Evolutionary conservation across 2,888 invertebrate species (phyloP).

Genomic region (Metellina segmentata): DNA sequence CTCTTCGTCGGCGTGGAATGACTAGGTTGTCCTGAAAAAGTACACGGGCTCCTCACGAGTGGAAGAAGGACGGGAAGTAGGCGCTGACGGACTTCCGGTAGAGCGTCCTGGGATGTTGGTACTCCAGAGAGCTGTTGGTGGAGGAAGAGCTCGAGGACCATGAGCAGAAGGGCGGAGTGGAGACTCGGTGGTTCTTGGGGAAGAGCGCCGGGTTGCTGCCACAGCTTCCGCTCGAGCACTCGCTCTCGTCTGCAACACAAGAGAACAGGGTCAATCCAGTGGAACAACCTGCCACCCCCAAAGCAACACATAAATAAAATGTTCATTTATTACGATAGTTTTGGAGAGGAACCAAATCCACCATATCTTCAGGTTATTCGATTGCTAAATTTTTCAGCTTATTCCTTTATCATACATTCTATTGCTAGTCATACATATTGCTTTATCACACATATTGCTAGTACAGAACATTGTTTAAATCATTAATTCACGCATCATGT

Average conservation of each 20-base stretch:
- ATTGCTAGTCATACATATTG: too few species aligned
- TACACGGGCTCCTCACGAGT: conserved; percentile 24
- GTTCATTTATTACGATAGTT: background rate
- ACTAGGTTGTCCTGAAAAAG: too few species aligned
- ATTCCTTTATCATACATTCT: too few species aligned
- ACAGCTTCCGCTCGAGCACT: conserved; percentile 33
- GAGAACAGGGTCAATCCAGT: background rate
- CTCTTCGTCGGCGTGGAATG: too few species aligned
- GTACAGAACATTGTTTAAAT: too few species aligned
- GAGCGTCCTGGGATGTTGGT: conserved; percentile 55
- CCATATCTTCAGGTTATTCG: too few species aligned
- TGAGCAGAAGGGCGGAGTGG: conserved; percentile 66
- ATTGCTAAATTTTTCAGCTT: too few species aligned
- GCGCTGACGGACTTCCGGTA: conserved; percentile 65
- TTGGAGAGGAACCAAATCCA: too few species aligned
- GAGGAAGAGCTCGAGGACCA: conserved; percentile 70
- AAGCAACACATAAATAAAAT: too few species aligned
- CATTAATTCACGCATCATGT: too few species aligned
- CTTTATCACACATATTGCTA: too few species aligned
- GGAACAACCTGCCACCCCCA: too few species aligned
- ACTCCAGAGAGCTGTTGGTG: conserved; percentile 63
- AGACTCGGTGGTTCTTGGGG: conserved; percentile 54
- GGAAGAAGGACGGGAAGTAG: conserved; percentile 67
- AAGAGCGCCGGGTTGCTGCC: conserved; percentile 28
- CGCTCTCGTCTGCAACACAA: conserved; percentile 50